phyloP scores from a whole-genome alignment of 2,888 invertebrate species.

The Sminthurinus aureus region DNA sequence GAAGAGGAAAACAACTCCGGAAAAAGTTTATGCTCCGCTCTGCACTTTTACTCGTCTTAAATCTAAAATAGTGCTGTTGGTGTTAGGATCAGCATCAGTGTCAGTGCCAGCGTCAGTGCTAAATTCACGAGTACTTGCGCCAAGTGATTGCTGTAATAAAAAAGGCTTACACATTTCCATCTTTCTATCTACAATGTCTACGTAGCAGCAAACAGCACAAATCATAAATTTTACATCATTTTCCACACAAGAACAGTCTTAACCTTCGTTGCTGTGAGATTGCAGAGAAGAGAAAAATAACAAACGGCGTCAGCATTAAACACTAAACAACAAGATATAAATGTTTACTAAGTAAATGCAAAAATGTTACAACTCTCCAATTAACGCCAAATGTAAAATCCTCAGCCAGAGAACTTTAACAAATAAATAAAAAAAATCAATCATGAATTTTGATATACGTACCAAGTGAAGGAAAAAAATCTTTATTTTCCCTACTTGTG shows the following conservation, averaged over 20 bases:
- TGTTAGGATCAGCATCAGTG: neutral
- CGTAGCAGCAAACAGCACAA: neutral
- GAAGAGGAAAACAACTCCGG: neutral
- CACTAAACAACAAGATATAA: neutral
- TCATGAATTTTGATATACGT: too few species aligned
- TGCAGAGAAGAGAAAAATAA: neutral
- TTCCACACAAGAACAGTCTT: neutral
- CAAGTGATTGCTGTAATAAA: slow-evolving; percentile 16
- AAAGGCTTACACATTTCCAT: neutral
- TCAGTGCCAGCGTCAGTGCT: slow-evolving; percentile 15
- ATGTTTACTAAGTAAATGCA: neutral
- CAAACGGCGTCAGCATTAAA: neutral
- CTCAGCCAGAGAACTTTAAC: too few species aligned
- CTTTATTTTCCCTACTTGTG: too few species aligned
- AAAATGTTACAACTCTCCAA: neutral
- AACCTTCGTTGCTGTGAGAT: neutral
- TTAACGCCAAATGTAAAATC: neutral
- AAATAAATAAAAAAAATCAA: too few species aligned
- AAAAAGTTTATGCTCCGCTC: neutral
- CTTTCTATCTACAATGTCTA: neutral
- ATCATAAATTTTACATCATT: neutral
- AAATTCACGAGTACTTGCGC: slow-evolving; percentile 1
- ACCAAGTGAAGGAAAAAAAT: too few species aligned
- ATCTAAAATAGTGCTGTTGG: too few species aligned
- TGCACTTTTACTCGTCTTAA: neutral